Conservation (phyloP, 2,797 vertebrate species). For the Poecilia wingei region DNA sequence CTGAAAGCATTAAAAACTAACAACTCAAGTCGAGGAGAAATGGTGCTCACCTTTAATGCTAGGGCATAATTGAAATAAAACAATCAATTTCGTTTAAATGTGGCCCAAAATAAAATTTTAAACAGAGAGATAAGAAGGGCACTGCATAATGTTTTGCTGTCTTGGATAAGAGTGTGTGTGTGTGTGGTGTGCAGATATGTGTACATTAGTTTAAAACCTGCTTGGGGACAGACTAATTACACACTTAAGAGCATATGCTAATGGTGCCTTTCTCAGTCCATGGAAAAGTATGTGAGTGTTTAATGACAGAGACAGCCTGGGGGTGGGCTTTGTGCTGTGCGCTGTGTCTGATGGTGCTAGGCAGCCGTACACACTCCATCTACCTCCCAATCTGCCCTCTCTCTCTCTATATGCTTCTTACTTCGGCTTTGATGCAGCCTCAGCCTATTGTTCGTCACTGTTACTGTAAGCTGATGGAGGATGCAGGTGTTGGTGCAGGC, state of each 20-base stretch:
- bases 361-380: constrained; percentile 25
- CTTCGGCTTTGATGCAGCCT: constrained; percentile 17
- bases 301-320: constrained; percentile 66
- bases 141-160: constrained; percentile 51
- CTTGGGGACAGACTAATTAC: constrained; percentile 76
- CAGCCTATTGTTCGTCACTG: constrained; percentile 21
- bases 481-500: constrained; percentile 13
- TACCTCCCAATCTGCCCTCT: constrained; percentile 28
- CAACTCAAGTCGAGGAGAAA: constrained; percentile 50
- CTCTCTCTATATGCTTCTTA: not conserved
- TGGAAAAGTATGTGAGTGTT: constrained; percentile 52
- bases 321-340: constrained; percentile 49
- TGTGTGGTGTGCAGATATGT: constrained; percentile 59
- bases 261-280: constrained; percentile 57
- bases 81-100: constrained; percentile 46
- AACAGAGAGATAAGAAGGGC: constrained; percentile 44
- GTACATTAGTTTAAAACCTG: constrained; percentile 69
- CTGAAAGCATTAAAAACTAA: constrained; percentile 60
- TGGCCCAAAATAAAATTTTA: constrained; percentile 25
- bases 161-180: constrained; percentile 58
- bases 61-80: constrained; percentile 54
- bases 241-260: constrained; percentile 76
- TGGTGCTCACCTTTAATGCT: constrained; percentile 38
- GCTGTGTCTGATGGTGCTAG: constrained; percentile 30
- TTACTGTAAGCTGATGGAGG: constrained; percentile 2